A percentile compares a stretch with the other conserved stretches of the same genome.
phyloP scores from a whole-genome alignment of 2,888 invertebrate species.

The Lycaena phlaeas region DNA sequence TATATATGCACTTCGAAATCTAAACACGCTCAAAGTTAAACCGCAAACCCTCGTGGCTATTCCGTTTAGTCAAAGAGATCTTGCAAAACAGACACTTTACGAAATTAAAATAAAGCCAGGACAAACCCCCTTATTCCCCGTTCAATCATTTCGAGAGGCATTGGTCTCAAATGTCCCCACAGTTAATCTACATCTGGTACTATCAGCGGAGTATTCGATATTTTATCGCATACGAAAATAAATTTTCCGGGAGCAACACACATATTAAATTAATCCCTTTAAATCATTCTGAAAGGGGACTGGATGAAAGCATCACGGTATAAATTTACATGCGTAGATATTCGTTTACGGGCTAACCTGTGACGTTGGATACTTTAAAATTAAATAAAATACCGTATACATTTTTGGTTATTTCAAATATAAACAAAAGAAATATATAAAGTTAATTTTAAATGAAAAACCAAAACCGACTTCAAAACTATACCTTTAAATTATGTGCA shows the following conservation, averaged over 20 bases:
- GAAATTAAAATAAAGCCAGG: conserved; percentile 66
- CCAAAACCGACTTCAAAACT: no score
- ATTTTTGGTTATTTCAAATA: no score
- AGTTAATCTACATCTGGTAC: conserved; percentile 40
- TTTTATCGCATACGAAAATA: conserved; percentile 23
- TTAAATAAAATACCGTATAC: neutral
- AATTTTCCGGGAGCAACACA: neutral
- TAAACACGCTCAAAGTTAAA: conserved; percentile 15
- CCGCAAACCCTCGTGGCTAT: conserved; percentile 30
- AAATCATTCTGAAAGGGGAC: conserved; percentile 6
- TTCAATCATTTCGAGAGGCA: conserved; percentile 67
- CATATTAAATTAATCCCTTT: conserved; percentile 1
- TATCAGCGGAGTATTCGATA: conserved; percentile 35
- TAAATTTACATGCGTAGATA: conserved; percentile 1
- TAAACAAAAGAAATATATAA: no score
- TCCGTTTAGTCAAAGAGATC: conserved; percentile 42
- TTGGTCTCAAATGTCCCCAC: conserved; percentile 50
- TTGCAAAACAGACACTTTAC: conserved; percentile 67
- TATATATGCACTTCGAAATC: neutral
- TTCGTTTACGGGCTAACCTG: conserved; percentile 5
- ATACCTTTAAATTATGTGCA: no score
- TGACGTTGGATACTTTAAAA: neutral
- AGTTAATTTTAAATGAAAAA: no score
- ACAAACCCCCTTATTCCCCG: conserved; percentile 63
- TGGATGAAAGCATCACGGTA: conserved; percentile 1